phyloP scores from a whole-genome alignment of 2,113 vertebrate species.

The Regulus satrapa region DNA sequence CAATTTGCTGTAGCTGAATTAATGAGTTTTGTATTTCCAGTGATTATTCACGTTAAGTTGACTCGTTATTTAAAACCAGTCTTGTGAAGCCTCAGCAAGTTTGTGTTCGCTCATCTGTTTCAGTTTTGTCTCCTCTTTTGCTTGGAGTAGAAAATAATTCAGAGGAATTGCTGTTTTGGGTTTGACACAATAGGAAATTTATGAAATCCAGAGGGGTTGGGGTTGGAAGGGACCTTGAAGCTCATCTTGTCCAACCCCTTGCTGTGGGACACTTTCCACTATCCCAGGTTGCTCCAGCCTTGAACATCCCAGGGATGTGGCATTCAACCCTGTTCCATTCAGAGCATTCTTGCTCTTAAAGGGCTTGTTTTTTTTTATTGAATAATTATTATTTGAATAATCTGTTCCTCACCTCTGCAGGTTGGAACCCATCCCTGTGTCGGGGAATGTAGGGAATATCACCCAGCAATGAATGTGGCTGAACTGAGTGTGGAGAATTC shows the following conservation, averaged over 20 bases:
- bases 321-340: not conserved
- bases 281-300: not conserved
- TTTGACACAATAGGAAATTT: not conserved
- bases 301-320: not conserved
- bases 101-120: not conserved
- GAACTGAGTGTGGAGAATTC: not conserved
- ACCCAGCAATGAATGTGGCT: not conserved
- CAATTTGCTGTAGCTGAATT: not conserved
- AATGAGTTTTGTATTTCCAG: not conserved
- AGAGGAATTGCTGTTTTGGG: not conserved
- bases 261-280: not conserved
- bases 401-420: not conserved
- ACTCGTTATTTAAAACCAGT: not conserved
- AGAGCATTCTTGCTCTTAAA: not conserved
- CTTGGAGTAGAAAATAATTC: not conserved
- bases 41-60: not conserved
- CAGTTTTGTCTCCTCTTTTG: not conserved
- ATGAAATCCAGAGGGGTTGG: not conserved
- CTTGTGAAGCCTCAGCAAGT: not conserved
- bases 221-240: not conserved
- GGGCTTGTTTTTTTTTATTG: not conserved
- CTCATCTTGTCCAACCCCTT: not conserved
- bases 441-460: not conserved
- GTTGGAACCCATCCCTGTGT: not conserved
- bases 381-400: not conserved